Evolutionary conservation across 2,113 vertebrate genomes (phyloP).

Genomic region (Chamaea fasciata): DNA sequence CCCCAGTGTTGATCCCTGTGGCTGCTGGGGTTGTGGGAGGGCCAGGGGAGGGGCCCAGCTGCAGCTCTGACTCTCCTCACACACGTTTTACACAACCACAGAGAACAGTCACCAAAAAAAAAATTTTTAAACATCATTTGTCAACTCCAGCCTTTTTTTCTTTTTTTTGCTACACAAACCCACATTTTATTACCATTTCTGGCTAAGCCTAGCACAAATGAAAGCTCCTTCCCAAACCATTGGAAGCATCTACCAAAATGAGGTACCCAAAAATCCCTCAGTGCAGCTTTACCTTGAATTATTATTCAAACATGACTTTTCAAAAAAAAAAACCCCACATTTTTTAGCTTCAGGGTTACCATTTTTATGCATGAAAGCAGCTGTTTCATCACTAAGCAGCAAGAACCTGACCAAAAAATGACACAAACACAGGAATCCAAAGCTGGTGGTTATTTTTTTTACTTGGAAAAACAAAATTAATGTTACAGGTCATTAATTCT

Average conservation of each 20-base stretch:
- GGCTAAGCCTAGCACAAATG: background rate
- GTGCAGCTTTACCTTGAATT: background rate
- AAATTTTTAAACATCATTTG: background rate
- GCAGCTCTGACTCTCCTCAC: background rate
- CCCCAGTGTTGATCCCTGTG: background rate
- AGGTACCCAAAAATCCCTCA: background rate
- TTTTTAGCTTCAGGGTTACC: background rate
- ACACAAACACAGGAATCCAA: constrained; percentile 9
- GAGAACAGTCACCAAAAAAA: background rate
- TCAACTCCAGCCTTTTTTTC: background rate
- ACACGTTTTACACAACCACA: accelerated
- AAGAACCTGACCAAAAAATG: background rate
- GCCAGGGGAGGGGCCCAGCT: background rate
- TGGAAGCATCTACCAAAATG: background rate
- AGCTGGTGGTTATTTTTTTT: constrained; percentile 2
- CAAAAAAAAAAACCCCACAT: background rate
- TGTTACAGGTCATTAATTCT: background rate
- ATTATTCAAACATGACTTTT: background rate
- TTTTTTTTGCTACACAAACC: background rate
- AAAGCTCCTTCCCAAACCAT: background rate
- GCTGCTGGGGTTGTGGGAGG: background rate
- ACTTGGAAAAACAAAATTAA: background rate
- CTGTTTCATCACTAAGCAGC: background rate
- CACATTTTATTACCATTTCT: background rate
- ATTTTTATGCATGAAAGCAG: background rate